Evolutionary conservation across 2,888 invertebrate genomes (phyloP).

Genomic region (Lutraria lutraria): DNA sequence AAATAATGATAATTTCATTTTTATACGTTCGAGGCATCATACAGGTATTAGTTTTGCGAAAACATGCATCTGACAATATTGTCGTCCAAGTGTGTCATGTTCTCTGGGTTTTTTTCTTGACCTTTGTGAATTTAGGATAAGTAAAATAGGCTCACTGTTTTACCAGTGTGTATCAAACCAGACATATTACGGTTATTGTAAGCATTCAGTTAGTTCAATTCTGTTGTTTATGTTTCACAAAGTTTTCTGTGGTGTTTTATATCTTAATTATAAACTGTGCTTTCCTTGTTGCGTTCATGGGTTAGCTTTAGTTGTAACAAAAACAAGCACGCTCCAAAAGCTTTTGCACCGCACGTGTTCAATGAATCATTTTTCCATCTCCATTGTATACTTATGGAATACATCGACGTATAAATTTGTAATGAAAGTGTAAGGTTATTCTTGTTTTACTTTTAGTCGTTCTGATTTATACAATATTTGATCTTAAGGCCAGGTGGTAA

Average conservation of each 20-base stretch:
- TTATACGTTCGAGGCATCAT: too few relatives aligned
- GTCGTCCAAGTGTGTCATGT: too few relatives aligned
- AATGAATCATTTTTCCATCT: not conserved
- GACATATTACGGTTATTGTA: not conserved
- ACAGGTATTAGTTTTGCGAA: too few relatives aligned
- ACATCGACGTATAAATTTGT: not conserved
- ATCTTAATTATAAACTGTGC: not conserved
- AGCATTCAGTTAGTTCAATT: not conserved
- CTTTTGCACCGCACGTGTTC: not conserved
- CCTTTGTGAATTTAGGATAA: not conserved
- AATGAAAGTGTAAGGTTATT: not conserved
- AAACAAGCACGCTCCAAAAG: conserved; percentile 15
- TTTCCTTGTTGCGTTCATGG: not conserved
- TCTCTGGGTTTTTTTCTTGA: not conserved
- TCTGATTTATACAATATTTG: too few relatives aligned
- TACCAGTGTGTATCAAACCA: not conserved
- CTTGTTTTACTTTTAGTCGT: too few relatives aligned
- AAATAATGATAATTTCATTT: too few relatives aligned
- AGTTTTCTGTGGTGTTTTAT: not conserved
- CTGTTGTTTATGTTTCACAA: not conserved
- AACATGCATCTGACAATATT: too few relatives aligned
- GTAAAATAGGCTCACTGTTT: not conserved
- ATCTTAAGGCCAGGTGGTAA: not conserved
- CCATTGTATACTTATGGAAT: not conserved
- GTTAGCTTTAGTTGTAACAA: not conserved